A percentile compares a stretch with the other conserved stretches of the same genome.
These are phyloP conservation scores for Tringa solitaria DNA, from an alignment of 2,113 vertebrate species.

Conservation along the genomic window DNA sequence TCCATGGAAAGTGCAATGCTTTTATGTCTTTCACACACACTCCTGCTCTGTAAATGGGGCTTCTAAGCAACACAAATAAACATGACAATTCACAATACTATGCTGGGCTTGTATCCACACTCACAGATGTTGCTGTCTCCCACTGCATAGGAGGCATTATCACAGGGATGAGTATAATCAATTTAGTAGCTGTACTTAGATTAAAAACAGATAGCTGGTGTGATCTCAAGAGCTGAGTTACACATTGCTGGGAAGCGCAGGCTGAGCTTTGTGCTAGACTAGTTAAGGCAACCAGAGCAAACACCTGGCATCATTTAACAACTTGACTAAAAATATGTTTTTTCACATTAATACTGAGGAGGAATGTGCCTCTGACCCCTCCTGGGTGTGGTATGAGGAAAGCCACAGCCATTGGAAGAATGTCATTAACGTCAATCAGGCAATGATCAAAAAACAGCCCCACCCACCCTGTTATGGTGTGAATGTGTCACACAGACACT, in stretches of 20 bases:
- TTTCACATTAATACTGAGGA: neutral
- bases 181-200: neutral
- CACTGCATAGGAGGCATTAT: neutral
- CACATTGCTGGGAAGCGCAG: neutral
- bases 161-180: neutral
- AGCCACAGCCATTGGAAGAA: conserved; percentile 43
- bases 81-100: neutral
- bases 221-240: neutral
- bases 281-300: neutral
- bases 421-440: conserved; percentile 26
- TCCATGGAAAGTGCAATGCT: neutral
- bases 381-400: conserved; percentile 7
- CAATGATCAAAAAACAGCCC: neutral
- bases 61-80: conserved; percentile 30
- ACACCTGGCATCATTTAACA: conserved; percentile 12
- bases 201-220: neutral
- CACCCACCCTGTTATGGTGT: neutral
- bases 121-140: neutral
- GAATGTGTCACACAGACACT: conserved; percentile 19
- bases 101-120: neutral
- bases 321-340: neutral
- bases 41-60: neutral
- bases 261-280: neutral
- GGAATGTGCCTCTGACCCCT: neutral
- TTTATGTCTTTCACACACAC: neutral